Conservation (phyloP, 2,113 vertebrate genomes). For the Cynocephalus volans region DNA sequence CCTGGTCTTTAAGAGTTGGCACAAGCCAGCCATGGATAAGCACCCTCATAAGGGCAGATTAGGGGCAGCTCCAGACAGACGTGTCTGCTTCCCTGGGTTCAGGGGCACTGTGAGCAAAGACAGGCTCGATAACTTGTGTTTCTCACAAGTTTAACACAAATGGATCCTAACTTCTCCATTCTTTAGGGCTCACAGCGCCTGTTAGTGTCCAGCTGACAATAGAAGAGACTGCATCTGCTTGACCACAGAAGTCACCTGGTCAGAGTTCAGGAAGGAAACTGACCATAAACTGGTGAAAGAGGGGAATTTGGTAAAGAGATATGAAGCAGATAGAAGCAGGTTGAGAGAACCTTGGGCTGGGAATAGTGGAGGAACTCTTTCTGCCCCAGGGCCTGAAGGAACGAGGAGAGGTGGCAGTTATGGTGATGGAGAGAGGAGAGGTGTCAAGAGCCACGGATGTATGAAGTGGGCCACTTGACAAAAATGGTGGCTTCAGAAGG, state of each 20-base stretch:
- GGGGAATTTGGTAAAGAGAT: background rate
- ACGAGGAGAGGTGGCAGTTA: background rate
- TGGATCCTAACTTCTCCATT: background rate
- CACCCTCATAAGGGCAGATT: background rate
- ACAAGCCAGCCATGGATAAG: background rate
- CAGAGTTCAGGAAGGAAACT: background rate
- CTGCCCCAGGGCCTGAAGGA: background rate
- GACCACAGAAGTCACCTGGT: background rate
- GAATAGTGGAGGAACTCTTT: background rate
- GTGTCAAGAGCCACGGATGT: background rate
- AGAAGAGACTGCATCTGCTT: background rate
- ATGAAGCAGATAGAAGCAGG: background rate
- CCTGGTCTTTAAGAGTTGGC: background rate
- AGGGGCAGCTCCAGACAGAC: background rate
- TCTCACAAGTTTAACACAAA: background rate
- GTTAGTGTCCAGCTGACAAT: background rate
- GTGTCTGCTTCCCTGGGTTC: background rate
- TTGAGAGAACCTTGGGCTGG: background rate
- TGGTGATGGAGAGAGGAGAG: background rate
- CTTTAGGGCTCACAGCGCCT: background rate
- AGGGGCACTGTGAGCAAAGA: background rate
- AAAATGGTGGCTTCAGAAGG: background rate
- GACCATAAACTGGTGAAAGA: too few relatives aligned
- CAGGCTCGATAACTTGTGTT: background rate
- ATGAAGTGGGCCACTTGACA: fast-evolving